Base-by-base conservation (phyloP, 2,888 invertebrate species). In the Trachelus tabidus region DNA sequence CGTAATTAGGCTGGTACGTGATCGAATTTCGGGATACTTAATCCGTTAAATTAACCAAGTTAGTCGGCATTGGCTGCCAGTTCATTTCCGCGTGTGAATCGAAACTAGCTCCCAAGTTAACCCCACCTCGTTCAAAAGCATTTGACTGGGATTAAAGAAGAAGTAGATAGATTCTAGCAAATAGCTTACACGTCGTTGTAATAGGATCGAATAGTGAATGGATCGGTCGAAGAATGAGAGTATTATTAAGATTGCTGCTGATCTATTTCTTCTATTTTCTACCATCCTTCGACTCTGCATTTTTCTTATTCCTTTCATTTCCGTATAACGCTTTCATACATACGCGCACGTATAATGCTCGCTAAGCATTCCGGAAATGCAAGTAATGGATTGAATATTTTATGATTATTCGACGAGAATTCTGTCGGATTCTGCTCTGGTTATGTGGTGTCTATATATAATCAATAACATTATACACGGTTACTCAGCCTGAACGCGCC, bases 191-290 rank as follows among this genome's bases (percentile, higher is more conserved):
- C 34, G 71, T 12, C 31, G 71, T 15, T 3, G 71, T 71, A 71
- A 71, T 34, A 71, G 31, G 34, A 23, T 34, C 71, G 15, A 74
- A 35, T 12, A 30, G 74, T 74, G 34, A 74, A 37, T 74, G n/a
- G 23, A 74, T 74, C 35, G n/a, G 23, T 34, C 3, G 73, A 82
- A 80, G 81, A 81, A 77, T 79, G 80, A 81, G 78, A 80, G 81
- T 82, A 83, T 86, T 85, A 85, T 86, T 85, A 83, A 83, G 82
- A 82, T 84, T 82, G 81, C 80, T 77, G 76, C 79, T 68, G 74
- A 34, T 77, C 74, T 77, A 76, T 73, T 78, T 80, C 76, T 75
- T 77, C 75, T 79, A 73, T 78, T 80, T 75, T 78, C 34, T 31
- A 56, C 56, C 56, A 56, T 56, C 56, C 9, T 56, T 56, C 56